phyloP scores from a whole-genome alignment of 2,797 vertebrate species.

The Pelochelys cantorii region DNA sequence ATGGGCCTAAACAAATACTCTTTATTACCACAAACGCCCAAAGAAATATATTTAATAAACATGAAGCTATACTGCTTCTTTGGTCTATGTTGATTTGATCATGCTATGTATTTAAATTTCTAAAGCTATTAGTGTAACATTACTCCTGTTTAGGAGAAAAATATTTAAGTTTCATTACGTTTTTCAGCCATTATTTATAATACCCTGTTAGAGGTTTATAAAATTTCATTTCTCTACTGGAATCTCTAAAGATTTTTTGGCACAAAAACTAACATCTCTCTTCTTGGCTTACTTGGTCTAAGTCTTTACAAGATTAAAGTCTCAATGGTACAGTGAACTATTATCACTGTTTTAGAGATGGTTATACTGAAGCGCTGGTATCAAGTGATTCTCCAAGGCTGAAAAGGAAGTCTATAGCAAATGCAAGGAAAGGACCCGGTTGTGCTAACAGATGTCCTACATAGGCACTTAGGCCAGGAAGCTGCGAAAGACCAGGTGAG shows the following conservation, averaged over 20 bases:
- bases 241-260: not conserved
- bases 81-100: constrained; percentile 50
- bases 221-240: not conserved
- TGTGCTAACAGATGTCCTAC: not conserved
- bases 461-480: too few relatives aligned
- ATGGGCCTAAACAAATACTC: not conserved
- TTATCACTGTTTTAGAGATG: not conserved
- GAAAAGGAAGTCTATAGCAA: not conserved
- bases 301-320: not conserved
- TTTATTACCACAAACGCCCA: not conserved
- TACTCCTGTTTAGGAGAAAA: constrained; percentile 15
- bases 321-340: not conserved
- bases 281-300: not conserved
- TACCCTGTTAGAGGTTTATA: not conserved
- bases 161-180: constrained; percentile 39
- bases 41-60: constrained; percentile 40
- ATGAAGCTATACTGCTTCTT: constrained; percentile 23
- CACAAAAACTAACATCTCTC: not conserved
- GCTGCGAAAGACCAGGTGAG: too few relatives aligned
- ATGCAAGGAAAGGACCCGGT: not conserved
- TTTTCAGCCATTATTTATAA: constrained; percentile 36
- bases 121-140: constrained; percentile 33
- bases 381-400: not conserved
- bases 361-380: not conserved
- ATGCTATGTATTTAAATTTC: constrained; percentile 28